Base-by-base conservation (phyloP, 2,113 vertebrate species). In the Eolophus roseicapilla region DNA sequence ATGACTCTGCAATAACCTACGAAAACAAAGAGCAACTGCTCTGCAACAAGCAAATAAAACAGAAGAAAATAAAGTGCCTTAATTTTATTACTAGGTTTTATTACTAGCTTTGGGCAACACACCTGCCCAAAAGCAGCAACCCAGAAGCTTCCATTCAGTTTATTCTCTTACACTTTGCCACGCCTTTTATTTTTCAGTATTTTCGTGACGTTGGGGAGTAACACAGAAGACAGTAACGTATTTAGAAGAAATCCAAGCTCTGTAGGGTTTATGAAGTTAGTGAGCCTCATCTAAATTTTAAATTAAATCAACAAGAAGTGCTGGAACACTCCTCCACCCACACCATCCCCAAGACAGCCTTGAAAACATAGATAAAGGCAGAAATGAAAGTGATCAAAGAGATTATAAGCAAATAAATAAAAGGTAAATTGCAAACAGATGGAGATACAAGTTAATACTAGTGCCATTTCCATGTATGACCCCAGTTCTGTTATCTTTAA, bases 271-370 rank as follows among this genome's bases (percentile, higher is more conserved):
- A 63, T 21, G 49, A 92, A 92, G 86, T 68, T 81, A 88, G 53
- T 49, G 68, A 92, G 60, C 13, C 75, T 90, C 53, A 85, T 94
- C 69, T 94, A 62, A 92, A 94, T 82, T 96, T 73, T 85, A 94
- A 92, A 90, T 90, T 17, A 90, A 74, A 78, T 67, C 92, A 90
- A 57, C 52, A 59, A 78, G 76, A 65, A 94, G 50, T 41, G 44
- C 75, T 78, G 62, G 87, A 91, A 70, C 80, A 52, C 82, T 88
- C 79, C 59, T 95, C 82, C 90, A 90, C 74, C 83, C 83, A 91
- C 92, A 41, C 70, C 13, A 41, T 62, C 49, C 70, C 49, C 39
- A n/a, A 86, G 70, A 70, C 44, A 88, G 64, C 60, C 53, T 39
- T 63, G 83, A 60, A 90, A 94, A 85, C 63, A 79, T 49, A 69